Evolutionary conservation across 2,797 vertebrate genomes (phyloP), one percentile per base, ranked within the genome.

Genomic region (Todus mexicanus): DNA sequence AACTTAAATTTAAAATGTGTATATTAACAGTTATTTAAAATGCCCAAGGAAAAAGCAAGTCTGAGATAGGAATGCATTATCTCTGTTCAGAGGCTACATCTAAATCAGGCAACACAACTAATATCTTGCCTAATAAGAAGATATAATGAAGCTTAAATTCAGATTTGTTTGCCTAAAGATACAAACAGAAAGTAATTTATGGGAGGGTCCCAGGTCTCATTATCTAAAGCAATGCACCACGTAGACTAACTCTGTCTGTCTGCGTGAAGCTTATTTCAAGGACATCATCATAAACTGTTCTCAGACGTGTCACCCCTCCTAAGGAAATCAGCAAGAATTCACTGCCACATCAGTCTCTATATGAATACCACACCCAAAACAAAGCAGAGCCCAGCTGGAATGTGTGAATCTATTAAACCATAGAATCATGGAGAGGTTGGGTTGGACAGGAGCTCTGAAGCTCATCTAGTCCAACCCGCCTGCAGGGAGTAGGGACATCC

Each of bases 1-100:
- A 95, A 90, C 80, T 93, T 90, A 61, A 81, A 81, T 92, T 79
- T 96, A 80, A 47, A 65, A 72, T 90, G 70, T 92, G 25, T 86
- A 31, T 87, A 78, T 93, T 95, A 91, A 81, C 18, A 57, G 8
- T 21, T 90, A 65, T 89, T 96, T 87, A 37, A 35, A 84, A 92
- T 83, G 71, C 35, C 79, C 20, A 21, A 75, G 64, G 82, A 93
- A 93, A 53, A 33, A 86, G 10, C 19, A 42, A 86, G 72, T 66
- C n/a, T 78, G 76, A 71, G 68, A 33, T 43, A 90, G 47, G 31
- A 80, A 90, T 82, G 47, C 17, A 69, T 89, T 66, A 18, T 50
- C 50, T 81, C 88, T 88, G 43, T 90, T 91, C 83, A 86, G 69
- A 89, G n/a, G 19, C n/a, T 59, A 23, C 35, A 63, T 68, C 23